Evolutionary conservation across 2,797 vertebrate species (phyloP).

Genomic region (Percopsis omiscomaycus): DNA sequence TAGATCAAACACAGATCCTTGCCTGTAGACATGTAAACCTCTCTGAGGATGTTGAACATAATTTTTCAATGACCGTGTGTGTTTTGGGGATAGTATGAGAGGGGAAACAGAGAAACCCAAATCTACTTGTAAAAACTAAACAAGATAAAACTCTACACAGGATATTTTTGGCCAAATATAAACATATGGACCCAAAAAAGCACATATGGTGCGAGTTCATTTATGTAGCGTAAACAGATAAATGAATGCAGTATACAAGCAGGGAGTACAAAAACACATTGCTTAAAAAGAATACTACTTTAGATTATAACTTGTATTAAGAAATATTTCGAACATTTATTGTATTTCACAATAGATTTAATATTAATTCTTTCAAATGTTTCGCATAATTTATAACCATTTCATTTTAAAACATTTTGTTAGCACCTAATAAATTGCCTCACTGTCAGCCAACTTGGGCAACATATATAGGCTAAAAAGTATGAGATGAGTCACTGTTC

Average conservation of each 20-base stretch:
- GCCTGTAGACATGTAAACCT: conserved; percentile 37
- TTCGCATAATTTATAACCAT: too few relatives aligned
- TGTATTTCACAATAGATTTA: background rate
- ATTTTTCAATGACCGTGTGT: conserved; percentile 15
- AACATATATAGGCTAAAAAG: too few relatives aligned
- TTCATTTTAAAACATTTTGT: too few relatives aligned
- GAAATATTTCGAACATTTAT: background rate
- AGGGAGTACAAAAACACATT: too few relatives aligned
- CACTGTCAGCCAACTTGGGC: too few relatives aligned
- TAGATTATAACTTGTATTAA: too few relatives aligned
- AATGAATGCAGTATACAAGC: too few relatives aligned
- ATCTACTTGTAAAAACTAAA: conserved; percentile 17
- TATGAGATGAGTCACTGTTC: background rate
- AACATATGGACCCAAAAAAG: background rate
- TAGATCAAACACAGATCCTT: conserved; percentile 46
- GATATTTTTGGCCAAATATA: conserved; percentile 8
- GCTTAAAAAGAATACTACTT: too few relatives aligned
- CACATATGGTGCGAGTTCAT: background rate
- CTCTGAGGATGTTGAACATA: conserved; percentile 45
- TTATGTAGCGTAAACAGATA: too few relatives aligned
- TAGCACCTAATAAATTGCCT: too few relatives aligned
- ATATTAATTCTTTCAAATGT: background rate
- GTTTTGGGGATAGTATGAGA: conserved; percentile 13
- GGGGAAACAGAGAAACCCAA: conserved; percentile 27
- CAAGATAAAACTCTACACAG: conserved; percentile 38